phyloP scores from a whole-genome alignment of 2,797 vertebrate species.

The Phrynocephalus guinanensis region DNA sequence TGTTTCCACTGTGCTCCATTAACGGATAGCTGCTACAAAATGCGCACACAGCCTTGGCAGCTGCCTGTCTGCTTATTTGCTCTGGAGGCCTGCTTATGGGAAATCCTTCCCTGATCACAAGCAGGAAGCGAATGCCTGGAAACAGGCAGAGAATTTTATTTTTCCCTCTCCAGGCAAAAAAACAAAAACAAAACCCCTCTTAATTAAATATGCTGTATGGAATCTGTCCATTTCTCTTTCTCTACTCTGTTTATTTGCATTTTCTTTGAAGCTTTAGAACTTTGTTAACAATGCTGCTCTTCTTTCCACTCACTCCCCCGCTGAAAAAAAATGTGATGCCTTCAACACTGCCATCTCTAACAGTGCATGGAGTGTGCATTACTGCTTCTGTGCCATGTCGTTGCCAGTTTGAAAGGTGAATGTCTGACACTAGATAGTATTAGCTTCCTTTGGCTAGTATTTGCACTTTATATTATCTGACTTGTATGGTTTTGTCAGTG shows the following conservation, averaged over 20 bases:
- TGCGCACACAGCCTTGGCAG: neutral
- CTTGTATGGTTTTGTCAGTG: too few relatives aligned
- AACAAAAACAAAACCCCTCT: neutral
- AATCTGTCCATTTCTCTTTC: neutral
- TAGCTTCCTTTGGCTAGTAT: neutral
- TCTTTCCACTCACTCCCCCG: neutral
- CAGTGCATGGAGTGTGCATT: neutral
- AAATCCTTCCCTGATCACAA: neutral
- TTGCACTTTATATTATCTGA: neutral
- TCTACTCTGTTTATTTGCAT: neutral
- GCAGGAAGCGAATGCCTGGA: neutral
- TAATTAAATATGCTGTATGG: neutral
- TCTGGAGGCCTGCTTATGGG: neutral
- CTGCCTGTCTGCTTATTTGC: constrained; percentile 6
- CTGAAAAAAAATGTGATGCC: neutral
- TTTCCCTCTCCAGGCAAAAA: neutral
- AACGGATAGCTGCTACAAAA: constrained; percentile 9
- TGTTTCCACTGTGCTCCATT: constrained; percentile 11
- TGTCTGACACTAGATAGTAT: neutral
- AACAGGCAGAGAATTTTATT: neutral
- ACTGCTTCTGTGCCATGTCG: neutral
- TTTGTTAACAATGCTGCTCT: neutral
- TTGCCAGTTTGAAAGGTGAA: neutral
- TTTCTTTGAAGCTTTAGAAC: neutral
- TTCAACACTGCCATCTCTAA: neutral